Evolutionary conservation across 2,888 invertebrate species (phyloP).

Genomic region (Scaptomyza tumidula): DNA sequence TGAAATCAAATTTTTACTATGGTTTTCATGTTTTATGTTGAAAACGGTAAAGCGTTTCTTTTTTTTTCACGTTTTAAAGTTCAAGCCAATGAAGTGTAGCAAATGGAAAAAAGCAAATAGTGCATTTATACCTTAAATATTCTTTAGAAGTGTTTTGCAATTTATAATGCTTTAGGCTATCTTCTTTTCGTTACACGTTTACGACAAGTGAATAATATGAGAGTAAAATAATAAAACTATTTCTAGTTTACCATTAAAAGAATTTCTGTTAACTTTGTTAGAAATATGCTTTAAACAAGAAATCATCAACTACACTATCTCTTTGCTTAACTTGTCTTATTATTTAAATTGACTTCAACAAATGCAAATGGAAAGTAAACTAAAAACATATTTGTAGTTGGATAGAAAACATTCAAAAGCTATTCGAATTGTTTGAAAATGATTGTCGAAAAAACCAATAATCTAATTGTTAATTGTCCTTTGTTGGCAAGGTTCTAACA

Average conservation of each 20-base stretch:
- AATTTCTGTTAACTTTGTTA: too few species aligned
- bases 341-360: background rate
- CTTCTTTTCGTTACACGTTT: background rate
- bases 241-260: background rate
- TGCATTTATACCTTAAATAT: too few species aligned
- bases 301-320: background rate
- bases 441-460: background rate
- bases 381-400: background rate
- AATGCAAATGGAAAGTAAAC: slow-evolving; percentile 1
- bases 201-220: background rate
- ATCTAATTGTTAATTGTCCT: background rate
- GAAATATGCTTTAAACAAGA: background rate
- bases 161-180: too few species aligned
- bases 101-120: background rate
- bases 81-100: background rate
- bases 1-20: slow-evolving; percentile 27
- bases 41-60: background rate
- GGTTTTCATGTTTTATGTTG: background rate
- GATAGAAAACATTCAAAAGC: background rate
- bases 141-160: too few species aligned
- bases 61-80: background rate
- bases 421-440: background rate
- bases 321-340: background rate
- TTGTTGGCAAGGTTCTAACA: background rate
- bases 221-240: background rate